phyloP scores from a whole-genome alignment of 2,797 vertebrate species.

The Aulostomus chinensis region DNA sequence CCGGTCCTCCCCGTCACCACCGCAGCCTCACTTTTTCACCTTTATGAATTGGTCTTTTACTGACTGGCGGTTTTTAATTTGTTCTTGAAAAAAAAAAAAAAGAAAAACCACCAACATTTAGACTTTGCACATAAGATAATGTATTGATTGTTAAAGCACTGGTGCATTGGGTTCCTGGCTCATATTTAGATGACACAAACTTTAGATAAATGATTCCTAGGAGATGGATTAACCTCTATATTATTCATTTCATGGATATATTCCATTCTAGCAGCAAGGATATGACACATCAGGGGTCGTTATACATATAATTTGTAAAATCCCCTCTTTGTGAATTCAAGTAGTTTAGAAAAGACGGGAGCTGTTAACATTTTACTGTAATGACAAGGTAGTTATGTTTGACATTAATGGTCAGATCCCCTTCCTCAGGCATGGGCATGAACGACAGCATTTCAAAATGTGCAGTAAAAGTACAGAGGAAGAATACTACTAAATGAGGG shows the following conservation, averaged over 20 bases:
- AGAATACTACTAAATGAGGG: slow-evolving; percentile 6
- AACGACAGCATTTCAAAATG: slow-evolving; percentile 20
- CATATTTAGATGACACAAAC: slow-evolving; percentile 71
- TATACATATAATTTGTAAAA: slow-evolving; percentile 53
- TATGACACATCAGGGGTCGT: slow-evolving; percentile 43
- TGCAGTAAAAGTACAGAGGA: too few species aligned
- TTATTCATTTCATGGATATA: slow-evolving; percentile 59
- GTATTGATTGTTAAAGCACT: slow-evolving; percentile 81
- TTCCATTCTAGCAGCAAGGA: slow-evolving; percentile 51
- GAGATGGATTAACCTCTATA: slow-evolving; percentile 52
- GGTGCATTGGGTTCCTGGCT: slow-evolving; percentile 54
- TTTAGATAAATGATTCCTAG: slow-evolving; percentile 70
- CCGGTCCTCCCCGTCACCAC: slow-evolving; percentile 90
- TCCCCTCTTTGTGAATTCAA: slow-evolving; percentile 29
- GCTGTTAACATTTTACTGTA: slow-evolving; percentile 28
- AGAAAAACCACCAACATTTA: slow-evolving; percentile 65
- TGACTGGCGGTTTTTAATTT: slow-evolving; percentile 88
- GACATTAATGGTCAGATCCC: slow-evolving; percentile 38
- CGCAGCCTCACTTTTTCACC: slow-evolving; percentile 87
- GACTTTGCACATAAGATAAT: slow-evolving; percentile 82
- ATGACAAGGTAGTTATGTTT: slow-evolving; percentile 40
- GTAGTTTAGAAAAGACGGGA: too few species aligned
- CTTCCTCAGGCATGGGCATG: slow-evolving; percentile 31
- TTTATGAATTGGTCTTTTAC: slow-evolving; percentile 94
- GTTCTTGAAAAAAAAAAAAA: slow-evolving; percentile 75